These are phyloP conservation scores for Sphenodon punctatus DNA, from an alignment of 2,797 vertebrate genomes.

Conservation along the genomic window DNA sequence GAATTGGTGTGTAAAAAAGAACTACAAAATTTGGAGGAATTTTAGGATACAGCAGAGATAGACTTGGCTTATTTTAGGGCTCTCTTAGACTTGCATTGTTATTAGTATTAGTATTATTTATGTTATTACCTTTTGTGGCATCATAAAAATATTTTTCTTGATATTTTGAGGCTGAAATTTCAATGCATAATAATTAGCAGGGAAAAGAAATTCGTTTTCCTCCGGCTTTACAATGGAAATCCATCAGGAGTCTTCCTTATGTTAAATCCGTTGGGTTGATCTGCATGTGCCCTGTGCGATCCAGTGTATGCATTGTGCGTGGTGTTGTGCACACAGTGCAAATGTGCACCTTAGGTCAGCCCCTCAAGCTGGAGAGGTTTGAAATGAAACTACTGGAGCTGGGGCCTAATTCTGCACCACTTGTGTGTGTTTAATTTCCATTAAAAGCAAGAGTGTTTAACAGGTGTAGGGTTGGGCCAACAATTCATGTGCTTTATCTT, in stretches of 20 bases:
- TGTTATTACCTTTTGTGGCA: slow-evolving; percentile 14
- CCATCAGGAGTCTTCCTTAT: slow-evolving; percentile 1
- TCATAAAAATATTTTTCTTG: slow-evolving; percentile 19
- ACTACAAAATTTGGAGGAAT: neutral
- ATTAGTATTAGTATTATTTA: slow-evolving; percentile 13
- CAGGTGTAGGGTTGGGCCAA: neutral
- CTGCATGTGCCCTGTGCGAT: no score
- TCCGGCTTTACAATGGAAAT: neutral
- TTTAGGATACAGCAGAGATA: slow-evolving; percentile 14
- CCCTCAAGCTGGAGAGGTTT: no score
- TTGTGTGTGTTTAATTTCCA: neutral
- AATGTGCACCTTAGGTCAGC: no score
- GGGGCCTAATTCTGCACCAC: neutral
- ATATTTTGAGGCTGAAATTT: slow-evolving; percentile 3
- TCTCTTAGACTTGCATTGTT: neutral
- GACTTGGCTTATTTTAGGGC: slow-evolving; percentile 44
- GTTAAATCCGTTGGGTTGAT: slow-evolving; percentile 12
- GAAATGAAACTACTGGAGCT: no score
- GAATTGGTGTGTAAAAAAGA: neutral
- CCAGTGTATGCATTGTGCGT: no score
- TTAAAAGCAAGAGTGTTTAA: slow-evolving; percentile 15
- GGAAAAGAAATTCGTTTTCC: neutral
- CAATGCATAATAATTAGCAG: slow-evolving; percentile 41
- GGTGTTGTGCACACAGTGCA: no score
- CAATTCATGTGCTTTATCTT: slow-evolving; percentile 6